Evolutionary conservation across 2,113 vertebrate genomes (phyloP).

Genomic region (Galbula dea): DNA sequence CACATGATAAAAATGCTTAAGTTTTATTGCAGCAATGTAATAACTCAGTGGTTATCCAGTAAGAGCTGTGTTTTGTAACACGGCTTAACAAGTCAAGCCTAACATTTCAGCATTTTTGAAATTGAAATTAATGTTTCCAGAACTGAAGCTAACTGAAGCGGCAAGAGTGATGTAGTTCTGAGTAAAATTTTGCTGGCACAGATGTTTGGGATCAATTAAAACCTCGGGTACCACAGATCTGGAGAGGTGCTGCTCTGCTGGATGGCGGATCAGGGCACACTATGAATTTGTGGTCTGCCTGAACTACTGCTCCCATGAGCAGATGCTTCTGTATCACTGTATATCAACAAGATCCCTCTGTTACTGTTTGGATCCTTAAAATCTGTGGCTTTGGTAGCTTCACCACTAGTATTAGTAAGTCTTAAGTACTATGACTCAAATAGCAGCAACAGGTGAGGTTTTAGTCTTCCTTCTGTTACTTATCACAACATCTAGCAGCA

Average conservation of each 20-base stretch:
- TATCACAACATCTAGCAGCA: background rate
- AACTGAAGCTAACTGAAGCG: background rate
- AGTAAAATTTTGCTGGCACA: background rate
- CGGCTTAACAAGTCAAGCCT: background rate
- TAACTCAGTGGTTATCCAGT: background rate
- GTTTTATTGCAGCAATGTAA: background rate
- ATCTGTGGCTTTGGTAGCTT: background rate
- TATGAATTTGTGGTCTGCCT: background rate
- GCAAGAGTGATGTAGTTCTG: background rate
- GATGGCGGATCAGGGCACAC: background rate
- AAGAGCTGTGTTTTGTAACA: background rate
- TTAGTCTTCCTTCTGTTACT: background rate
- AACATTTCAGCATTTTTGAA: background rate
- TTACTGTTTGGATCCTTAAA: background rate
- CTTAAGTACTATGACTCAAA: background rate
- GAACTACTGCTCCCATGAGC: background rate
- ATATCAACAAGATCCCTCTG: fast-evolving
- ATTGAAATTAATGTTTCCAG: background rate
- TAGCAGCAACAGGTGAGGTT: background rate
- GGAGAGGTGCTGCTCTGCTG: background rate
- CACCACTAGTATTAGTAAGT: background rate
- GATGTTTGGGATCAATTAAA: background rate
- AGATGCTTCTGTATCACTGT: background rate
- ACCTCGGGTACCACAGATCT: background rate
- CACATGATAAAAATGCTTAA: slow-evolving; percentile 1